Evolutionary conservation across 2,797 vertebrate species (phyloP), one percentile per base, ranked within the genome.

Genomic region (Glyptemys insculpta): DNA sequence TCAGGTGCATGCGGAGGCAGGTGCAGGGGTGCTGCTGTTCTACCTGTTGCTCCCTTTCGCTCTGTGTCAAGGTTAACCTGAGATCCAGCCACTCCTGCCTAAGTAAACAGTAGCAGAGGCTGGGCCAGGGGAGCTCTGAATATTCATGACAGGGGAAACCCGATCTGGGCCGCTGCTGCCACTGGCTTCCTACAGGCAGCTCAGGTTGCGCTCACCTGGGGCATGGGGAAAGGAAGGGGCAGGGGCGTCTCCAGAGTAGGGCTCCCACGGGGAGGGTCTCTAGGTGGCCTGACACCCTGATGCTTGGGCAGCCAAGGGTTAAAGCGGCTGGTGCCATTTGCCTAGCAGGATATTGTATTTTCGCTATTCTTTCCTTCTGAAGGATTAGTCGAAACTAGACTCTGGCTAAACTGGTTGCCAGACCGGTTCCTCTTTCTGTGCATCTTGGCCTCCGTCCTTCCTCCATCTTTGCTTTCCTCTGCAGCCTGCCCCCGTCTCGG

Each of bases 61-160:
- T 91, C 87, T 10, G 88, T 92, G 97, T 98, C 98, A 98, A 98
- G 98, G 98, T 98, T 98, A 98, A 98, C 95, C 93, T 94, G 96
- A 92, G 91, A 95, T 92, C 96, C 91, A 96, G 97, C 98, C 97
- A 96, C 97, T 98, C 98, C 98, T 49, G 90, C 95, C 93, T 93
- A 97, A 98, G 97, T 97, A 95, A 98, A 98, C 97, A 96, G 95
- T 78, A 96, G 96, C 90, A 95, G 95, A 95, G 98, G 97, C 97
- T 25, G 96, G 96, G 92, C 97, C 83, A 21, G 59, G 65, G 76
- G 83, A 2, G 5, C 74, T 79, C 95, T 98, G 97, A 98, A 98
- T 98, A 98, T 98, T 98, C 97, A 98, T 98, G 87, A 96, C 7
- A 1, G 94, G 87, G 87, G 94, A 96, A 97, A 96, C 85, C 94